Percentiles rank a stretch among this genome's conserved stretches.
Evolutionary conservation across 2,888 invertebrate genomes (phyloP).

Genomic region (Autographa pulchrina): DNA sequence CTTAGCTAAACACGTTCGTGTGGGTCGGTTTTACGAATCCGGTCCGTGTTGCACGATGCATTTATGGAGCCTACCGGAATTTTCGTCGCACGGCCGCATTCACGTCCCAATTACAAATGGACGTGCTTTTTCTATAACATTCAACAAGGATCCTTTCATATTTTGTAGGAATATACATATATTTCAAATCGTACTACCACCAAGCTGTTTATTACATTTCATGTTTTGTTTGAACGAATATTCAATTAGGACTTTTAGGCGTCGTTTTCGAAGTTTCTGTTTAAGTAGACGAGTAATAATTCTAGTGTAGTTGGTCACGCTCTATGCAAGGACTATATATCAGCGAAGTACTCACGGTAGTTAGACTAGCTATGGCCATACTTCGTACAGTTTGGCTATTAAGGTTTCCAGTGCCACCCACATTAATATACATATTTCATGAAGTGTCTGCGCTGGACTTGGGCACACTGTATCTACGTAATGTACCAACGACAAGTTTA

Average conservation of each 20-base stretch:
- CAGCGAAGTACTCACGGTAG: conserved; percentile 23
- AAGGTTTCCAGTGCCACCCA: conserved; percentile 34
- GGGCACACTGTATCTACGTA: conserved; percentile 35
- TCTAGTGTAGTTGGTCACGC: background rate
- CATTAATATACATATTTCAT: conserved; percentile 53
- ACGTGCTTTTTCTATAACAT: conserved; percentile 12
- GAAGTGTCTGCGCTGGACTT: conserved; percentile 38
- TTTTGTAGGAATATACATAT: too few relatives aligned
- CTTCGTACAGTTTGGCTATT: conserved; percentile 36
- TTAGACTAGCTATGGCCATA: conserved; percentile 2
- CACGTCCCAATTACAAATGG: conserved; percentile 18
- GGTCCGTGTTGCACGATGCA: conserved; percentile 24
- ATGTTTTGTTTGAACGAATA: conserved; percentile 9
- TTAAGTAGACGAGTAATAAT: background rate
- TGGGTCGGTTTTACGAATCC: conserved; percentile 16
- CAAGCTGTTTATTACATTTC: too few relatives aligned
- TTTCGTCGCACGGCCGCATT: conserved; percentile 23
- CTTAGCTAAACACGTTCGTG: conserved; percentile 8
- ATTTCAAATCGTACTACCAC: too few relatives aligned
- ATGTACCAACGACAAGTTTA: conserved; percentile 51
- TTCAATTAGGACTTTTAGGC: background rate
- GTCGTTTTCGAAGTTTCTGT: background rate
- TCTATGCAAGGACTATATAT: background rate
- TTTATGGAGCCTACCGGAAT: conserved; percentile 26
- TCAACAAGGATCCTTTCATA: conserved; percentile 16